Evolutionary conservation across 2,113 vertebrate species (phyloP), one percentile per base, ranked within the genome.

Genomic region (Carassius gibelio): DNA sequence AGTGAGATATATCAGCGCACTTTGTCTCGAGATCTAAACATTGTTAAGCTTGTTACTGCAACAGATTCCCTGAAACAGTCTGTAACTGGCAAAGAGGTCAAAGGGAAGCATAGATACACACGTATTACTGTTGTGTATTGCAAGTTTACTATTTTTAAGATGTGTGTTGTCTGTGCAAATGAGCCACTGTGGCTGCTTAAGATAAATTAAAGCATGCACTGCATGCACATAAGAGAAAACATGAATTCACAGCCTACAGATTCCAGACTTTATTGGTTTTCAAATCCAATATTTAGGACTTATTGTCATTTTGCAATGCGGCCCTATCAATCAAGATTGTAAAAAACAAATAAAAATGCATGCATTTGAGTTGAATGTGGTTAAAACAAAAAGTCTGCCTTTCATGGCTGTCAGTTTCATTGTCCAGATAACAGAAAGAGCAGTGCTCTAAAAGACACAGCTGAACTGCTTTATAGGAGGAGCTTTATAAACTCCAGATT

Each of bases 401-500:
- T 75, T n/a, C 61, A 21, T 45, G 26, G 55, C 76, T 9, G 52
- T 13, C 75, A 36, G 52, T 57, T 77, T 57, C 30, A 57, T 55
- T 57, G 50, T 9, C 75, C 52, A 57, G 36, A 42, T 59, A 79
- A 38, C 23, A 59, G 34, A 23, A 79, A 62, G 59, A 66, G 61
- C 61, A 66, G 42, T 2, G 59, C 61, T 30, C 34, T 19, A 30
- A 13, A 68, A 82, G 64, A 66, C n/a, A 45, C 21, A 3, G 23
- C 26, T 8, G 48, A 38, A 36, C 42, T 13, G 64, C 62, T 36
- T 69, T 52, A 82, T 57, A 82, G 76, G 80, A 82, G 45, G 62
- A 82, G 80, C 80, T 55, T 69, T 52, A 38, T 69, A 82, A 71
- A 82, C 64, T 68, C 61, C 64, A 82, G 80, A 82, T 82, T 82